Conservation (phyloP, 2,113 vertebrate genomes). For the Euleptes europaea region DNA sequence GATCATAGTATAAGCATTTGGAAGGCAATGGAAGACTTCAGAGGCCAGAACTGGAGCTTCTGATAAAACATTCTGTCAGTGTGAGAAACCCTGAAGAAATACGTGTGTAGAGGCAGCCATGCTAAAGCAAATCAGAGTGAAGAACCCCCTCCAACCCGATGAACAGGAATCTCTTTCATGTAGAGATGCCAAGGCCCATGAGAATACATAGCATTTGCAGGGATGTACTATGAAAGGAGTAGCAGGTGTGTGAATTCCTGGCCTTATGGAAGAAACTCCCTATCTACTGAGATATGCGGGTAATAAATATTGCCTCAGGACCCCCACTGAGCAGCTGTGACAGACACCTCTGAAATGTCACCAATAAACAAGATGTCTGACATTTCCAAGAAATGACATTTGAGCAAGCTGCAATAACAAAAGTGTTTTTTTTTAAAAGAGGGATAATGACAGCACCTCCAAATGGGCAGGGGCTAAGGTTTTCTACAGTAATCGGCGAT, state of each 20-base stretch:
- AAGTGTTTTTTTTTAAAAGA: neutral
- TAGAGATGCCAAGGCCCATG: neutral
- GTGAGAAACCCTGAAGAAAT: neutral
- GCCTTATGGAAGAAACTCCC: constrained; percentile 7
- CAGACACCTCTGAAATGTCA: neutral
- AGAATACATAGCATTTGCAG: constrained; percentile 21
- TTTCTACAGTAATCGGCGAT: neutral
- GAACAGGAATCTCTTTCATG: neutral
- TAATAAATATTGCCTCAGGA: constrained; percentile 29
- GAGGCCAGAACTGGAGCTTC: neutral
- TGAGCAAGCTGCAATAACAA: neutral
- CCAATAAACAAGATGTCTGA: constrained; percentile 12
- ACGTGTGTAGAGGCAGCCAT: neutral
- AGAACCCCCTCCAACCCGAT: neutral
- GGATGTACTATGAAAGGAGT: neutral
- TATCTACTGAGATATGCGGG: constrained; percentile 16
- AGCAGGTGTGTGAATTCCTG: constrained; percentile 5
- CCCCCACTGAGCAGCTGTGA: neutral
- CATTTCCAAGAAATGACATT: neutral
- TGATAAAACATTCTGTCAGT: neutral
- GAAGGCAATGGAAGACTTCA: neutral
- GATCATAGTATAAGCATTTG: neutral
- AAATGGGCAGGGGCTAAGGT: neutral
- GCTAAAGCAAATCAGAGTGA: neutral
- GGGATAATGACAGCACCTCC: neutral